A percentile compares a stretch with the other conserved stretches of the same genome.
These are phyloP conservation scores for Leuciscus waleckii DNA, from an alignment of 2,797 vertebrate genomes.

Conservation along the genomic window DNA sequence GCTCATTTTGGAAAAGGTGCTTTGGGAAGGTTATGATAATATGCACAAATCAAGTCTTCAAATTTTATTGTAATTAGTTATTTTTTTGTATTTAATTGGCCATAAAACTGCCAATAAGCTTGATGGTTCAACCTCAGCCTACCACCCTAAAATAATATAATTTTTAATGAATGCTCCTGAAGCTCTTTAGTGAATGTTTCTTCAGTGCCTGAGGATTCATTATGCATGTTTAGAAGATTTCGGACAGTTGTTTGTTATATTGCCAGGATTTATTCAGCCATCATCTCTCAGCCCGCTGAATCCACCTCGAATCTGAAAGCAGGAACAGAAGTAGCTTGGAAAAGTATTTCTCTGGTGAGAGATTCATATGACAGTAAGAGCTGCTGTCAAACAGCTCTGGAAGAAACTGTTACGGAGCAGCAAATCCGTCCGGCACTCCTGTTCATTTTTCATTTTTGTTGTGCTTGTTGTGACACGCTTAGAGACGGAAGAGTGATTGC, in stretches of 20 bases:
- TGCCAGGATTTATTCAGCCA: background rate
- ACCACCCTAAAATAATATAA: background rate
- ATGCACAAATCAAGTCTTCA: background rate
- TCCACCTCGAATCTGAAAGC: background rate
- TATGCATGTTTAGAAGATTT: background rate
- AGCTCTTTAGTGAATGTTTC: background rate
- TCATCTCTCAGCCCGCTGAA: slow-evolving; percentile 17
- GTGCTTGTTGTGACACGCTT: slow-evolving; percentile 39
- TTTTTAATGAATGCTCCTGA: background rate
- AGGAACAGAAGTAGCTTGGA: background rate
- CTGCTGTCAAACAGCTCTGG: slow-evolving; percentile 17
- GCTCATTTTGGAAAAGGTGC: background rate
- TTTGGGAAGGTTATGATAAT: background rate
- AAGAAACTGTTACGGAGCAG: slow-evolving; percentile 17
- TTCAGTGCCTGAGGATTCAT: background rate
- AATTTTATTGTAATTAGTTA: background rate
- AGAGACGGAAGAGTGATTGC: slow-evolving; percentile 27
- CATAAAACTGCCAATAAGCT: background rate
- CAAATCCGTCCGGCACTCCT: slow-evolving; percentile 29
- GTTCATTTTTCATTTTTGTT: slow-evolving; percentile 49
- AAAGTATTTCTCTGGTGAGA: slow-evolving; percentile 10
- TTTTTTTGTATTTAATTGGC: background rate
- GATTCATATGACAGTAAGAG: slow-evolving; percentile 25
- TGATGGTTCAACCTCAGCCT: background rate
- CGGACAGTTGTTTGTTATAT: background rate